Evolutionary conservation across 1,140 invertebrate genomes (phyloP).

Genomic region (Zaprionus taronus): DNA sequence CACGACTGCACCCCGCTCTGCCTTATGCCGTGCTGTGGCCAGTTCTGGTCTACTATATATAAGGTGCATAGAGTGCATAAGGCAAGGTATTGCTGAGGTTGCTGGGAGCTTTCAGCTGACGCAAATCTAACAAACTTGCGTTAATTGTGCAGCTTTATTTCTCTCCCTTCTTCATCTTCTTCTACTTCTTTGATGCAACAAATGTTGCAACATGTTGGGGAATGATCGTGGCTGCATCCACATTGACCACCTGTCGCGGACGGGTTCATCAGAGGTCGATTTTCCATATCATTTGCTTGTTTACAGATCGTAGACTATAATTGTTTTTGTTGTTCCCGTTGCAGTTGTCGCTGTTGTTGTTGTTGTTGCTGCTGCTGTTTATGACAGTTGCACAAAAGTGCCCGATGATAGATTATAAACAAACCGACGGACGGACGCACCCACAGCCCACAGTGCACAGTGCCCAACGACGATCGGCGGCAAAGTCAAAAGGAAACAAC

Average conservation of each 20-base stretch:
- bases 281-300: background rate
- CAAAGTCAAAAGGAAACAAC: slow-evolving; percentile 21
- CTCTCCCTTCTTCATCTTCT: no score
- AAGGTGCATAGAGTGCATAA: slow-evolving; percentile 3
- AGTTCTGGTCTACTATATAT: slow-evolving; percentile 29
- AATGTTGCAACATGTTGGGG: background rate
- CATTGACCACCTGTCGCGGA: slow-evolving; percentile 8
- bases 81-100: background rate
- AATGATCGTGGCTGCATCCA: background rate
- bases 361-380: slow-evolving; percentile 14
- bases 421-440: slow-evolving; percentile 36
- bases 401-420: slow-evolving; percentile 74
- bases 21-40: background rate
- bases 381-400: slow-evolving; percentile 57
- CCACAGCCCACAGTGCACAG: slow-evolving; percentile 20
- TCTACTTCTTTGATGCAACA: background rate
- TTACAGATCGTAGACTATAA: background rate
- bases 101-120: background rate
- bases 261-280: slow-evolving; percentile 11
- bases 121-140: slow-evolving; percentile 7
- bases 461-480: slow-evolving; percentile 42
- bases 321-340: no score
- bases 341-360: slow-evolving; percentile 2
- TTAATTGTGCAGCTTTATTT: background rate
- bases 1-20: slow-evolving; percentile 6